A percentile compares a stretch with the other conserved stretches of the same genome.
Evolutionary conservation across 2,888 invertebrate genomes (phyloP).

Genomic region (Andrena haemorrhoa): DNA sequence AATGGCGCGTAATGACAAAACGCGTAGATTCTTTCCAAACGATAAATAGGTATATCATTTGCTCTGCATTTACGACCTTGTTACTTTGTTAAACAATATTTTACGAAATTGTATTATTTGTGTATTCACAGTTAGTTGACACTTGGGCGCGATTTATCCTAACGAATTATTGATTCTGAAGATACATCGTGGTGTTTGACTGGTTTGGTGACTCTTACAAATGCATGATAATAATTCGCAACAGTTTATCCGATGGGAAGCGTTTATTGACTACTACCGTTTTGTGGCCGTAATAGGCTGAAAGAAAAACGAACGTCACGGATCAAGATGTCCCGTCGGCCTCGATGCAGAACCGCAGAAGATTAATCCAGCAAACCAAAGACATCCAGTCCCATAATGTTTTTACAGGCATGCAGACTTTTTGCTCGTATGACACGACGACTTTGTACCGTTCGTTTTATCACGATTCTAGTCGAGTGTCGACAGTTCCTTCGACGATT

Average conservation of each 20-base stretch:
- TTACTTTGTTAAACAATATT: too few species aligned
- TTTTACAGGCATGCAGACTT: slow-evolving; percentile 9
- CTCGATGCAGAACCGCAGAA: background rate
- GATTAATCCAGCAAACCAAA: slow-evolving; percentile 17
- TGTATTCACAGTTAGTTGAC: too few species aligned
- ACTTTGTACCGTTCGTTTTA: slow-evolving; percentile 27
- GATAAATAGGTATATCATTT: background rate
- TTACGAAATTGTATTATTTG: too few species aligned
- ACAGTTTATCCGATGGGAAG: too few species aligned
- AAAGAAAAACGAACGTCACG: background rate
- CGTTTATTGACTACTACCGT: background rate
- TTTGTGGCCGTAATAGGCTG: background rate
- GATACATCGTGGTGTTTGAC: too few species aligned
- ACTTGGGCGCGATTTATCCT: too few species aligned
- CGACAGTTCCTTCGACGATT: slow-evolving; percentile 26
- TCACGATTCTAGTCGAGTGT: slow-evolving; percentile 7
- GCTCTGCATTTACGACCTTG: too few species aligned
- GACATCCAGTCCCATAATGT: slow-evolving; percentile 20
- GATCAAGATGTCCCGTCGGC: background rate
- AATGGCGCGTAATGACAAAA: background rate
- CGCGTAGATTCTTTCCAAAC: background rate
- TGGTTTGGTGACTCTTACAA: too few species aligned
- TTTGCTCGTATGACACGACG: background rate
- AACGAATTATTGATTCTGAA: too few species aligned
- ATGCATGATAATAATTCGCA: too few species aligned